phyloP scores from a whole-genome alignment of 2,113 vertebrate genomes.

The Microtus montanus region DNA sequence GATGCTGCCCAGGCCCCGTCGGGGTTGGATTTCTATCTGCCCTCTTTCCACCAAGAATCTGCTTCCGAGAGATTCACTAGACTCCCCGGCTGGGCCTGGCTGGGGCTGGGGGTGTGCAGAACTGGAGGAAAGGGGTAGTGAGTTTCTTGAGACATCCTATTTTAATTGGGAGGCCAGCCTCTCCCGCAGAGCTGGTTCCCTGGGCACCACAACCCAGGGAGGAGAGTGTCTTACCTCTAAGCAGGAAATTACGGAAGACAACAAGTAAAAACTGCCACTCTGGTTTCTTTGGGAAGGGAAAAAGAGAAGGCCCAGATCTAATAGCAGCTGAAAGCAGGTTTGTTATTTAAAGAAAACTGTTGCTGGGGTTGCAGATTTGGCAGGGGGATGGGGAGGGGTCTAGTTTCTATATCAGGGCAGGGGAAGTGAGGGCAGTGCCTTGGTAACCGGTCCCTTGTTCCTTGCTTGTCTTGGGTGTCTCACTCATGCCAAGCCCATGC shows the following conservation, averaged over 20 bases:
- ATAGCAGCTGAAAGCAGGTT: neutral
- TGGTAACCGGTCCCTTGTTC: neutral
- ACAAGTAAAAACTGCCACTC: slow-evolving; percentile 58
- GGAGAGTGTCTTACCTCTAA: slow-evolving; percentile 34
- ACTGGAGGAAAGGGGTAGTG: rapidly evolving
- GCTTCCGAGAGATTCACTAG: neutral
- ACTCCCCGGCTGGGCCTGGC: rapidly evolving
- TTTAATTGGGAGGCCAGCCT: slow-evolving; percentile 35
- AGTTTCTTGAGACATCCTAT: slow-evolving; percentile 19
- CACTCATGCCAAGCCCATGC: neutral
- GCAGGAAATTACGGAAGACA: slow-evolving; percentile 70
- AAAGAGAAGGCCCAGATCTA: neutral
- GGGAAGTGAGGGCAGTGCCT: rapidly evolving
- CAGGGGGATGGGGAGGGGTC: neutral
- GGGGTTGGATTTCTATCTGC: neutral
- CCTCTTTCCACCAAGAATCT: neutral
- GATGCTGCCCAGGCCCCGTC: neutral
- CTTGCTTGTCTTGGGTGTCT: neutral
- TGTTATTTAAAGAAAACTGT: neutral
- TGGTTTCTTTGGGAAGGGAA: slow-evolving; percentile 44
- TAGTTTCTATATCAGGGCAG: neutral
- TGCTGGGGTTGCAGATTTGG: neutral
- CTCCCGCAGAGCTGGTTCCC: neutral
- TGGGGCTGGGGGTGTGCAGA: too few species aligned
- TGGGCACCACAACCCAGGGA: neutral